phyloP scores from a whole-genome alignment of 2,113 vertebrate species.

The Hyaena hyaena region DNA sequence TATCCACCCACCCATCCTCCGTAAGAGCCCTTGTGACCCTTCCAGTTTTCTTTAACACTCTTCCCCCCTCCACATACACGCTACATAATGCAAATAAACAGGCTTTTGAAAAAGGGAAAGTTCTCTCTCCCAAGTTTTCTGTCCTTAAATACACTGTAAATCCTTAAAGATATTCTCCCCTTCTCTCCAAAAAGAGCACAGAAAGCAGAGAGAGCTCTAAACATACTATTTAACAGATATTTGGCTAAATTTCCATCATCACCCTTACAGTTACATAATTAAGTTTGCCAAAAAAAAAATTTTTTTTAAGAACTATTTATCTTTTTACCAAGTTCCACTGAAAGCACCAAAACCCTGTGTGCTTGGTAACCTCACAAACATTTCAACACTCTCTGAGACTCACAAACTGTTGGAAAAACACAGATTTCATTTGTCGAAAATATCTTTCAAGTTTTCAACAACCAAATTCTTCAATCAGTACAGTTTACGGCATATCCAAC shows the following conservation, averaged over 20 bases:
- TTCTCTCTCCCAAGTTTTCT: conserved; percentile 19
- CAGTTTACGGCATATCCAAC: not conserved
- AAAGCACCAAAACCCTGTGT: conserved; percentile 1
- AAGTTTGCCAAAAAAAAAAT: not conserved
- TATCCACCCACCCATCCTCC: not conserved
- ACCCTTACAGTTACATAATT: not conserved
- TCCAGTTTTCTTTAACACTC: not conserved
- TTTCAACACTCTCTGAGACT: not conserved
- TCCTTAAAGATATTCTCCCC: not conserved
- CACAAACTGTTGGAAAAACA: not conserved
- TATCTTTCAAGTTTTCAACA: not conserved
- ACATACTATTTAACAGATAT: not conserved
- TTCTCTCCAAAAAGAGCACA: not conserved
- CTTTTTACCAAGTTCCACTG: conserved; percentile 22
- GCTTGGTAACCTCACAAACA: conserved; percentile 18
- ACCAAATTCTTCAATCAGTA: conserved; percentile 10
- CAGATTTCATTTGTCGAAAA: conserved; percentile 33
- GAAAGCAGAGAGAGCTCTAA: not conserved
- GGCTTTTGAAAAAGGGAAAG: conserved; percentile 33
- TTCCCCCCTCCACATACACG: not conserved
- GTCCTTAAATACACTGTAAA: conserved; percentile 12
- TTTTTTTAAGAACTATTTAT: not conserved
- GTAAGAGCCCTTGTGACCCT: not conserved
- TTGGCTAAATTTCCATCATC: not conserved
- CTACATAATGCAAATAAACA: conserved; percentile 20